A percentile compares a stretch with the other conserved stretches of the same genome.
These are phyloP conservation scores for Margaritifera margaritifera DNA, from an alignment of 2,888 invertebrate species.

Conservation along the genomic window DNA sequence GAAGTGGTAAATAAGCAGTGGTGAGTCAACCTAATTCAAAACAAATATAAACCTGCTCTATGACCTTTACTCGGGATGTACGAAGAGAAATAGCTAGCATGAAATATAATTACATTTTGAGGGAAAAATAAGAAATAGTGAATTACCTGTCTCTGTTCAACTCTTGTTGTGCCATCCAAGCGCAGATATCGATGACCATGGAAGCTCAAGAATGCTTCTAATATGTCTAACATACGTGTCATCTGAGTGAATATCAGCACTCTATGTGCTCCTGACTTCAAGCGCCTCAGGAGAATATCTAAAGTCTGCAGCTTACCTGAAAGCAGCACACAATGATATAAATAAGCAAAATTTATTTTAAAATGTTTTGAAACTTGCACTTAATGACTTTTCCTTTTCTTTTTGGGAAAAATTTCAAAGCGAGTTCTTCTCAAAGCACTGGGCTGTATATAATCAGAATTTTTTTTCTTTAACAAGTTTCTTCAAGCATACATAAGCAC, in stretches of 20 bases:
- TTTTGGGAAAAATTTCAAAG: too few relatives aligned
- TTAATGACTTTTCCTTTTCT: too few relatives aligned
- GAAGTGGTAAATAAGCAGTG: too few relatives aligned
- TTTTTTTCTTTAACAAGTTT: too few relatives aligned
- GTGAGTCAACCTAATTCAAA: too few relatives aligned
- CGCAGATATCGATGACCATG: constrained; percentile 95
- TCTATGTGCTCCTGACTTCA: constrained; percentile 89
- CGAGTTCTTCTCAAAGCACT: too few relatives aligned
- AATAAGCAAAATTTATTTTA: not conserved
- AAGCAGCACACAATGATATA: constrained; percentile 10
- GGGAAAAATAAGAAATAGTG: not conserved
- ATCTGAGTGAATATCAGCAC: constrained; percentile 99
- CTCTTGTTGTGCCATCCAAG: constrained; percentile 95
- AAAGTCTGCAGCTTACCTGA: constrained; percentile 90
- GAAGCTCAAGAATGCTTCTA: constrained; percentile 96
- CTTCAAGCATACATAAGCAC: too few relatives aligned
- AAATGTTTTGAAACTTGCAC: not conserved
- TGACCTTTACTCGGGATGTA: too few relatives aligned
- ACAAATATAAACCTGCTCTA: too few relatives aligned
- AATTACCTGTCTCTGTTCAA: constrained; percentile 90
- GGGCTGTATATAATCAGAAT: too few relatives aligned
- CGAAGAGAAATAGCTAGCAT: too few relatives aligned
- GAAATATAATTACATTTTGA: too few relatives aligned
- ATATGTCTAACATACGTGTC: constrained; percentile 98
- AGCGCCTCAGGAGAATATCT: constrained; percentile 84